These are phyloP conservation scores for Xestia rhomboidea DNA, from an alignment of 2,888 invertebrate species.

Conservation along the genomic window DNA sequence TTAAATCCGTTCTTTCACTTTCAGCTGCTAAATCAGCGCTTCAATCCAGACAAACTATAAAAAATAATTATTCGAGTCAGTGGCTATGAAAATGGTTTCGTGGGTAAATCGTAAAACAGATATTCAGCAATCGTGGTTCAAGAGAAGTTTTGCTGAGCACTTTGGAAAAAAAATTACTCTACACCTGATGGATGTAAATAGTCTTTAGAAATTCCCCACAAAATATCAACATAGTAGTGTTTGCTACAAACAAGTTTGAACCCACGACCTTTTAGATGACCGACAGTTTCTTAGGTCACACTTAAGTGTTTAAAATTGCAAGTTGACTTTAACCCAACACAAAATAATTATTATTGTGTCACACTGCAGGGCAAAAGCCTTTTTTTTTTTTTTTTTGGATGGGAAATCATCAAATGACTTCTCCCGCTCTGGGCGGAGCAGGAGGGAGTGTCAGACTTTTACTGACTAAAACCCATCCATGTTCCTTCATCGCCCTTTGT, in stretches of 20 bases:
- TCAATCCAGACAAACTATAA: conserved; percentile 34
- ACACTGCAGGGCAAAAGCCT: too few species aligned
- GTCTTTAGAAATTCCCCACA: conserved; percentile 6
- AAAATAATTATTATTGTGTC: too few species aligned
- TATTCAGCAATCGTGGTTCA: conserved; percentile 36
- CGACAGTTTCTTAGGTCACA: not conserved
- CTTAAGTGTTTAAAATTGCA: not conserved
- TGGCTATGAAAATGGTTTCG: conserved; percentile 49
- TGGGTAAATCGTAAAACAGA: conserved; percentile 27
- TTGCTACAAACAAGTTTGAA: conserved; percentile 8
- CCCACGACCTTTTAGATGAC: conserved; percentile 7
- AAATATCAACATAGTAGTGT: conserved; percentile 10
- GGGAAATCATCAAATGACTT: too few species aligned
- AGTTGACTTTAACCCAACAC: not conserved
- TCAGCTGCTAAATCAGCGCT: conserved; percentile 29
- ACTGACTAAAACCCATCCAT: too few species aligned
- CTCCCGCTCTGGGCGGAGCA: too few species aligned
- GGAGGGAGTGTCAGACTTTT: too few species aligned
- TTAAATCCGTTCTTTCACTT: conserved; percentile 24
- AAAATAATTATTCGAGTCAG: conserved; percentile 45
- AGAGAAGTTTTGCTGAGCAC: conserved; percentile 2
- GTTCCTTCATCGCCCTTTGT: too few species aligned
- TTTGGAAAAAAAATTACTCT: conserved; percentile 14
- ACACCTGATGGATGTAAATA: conserved; percentile 21
- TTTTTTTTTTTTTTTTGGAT: too few species aligned